Base-by-base conservation (phyloP, 2,888 invertebrate genomes). In the Dynastes tityus region DNA sequence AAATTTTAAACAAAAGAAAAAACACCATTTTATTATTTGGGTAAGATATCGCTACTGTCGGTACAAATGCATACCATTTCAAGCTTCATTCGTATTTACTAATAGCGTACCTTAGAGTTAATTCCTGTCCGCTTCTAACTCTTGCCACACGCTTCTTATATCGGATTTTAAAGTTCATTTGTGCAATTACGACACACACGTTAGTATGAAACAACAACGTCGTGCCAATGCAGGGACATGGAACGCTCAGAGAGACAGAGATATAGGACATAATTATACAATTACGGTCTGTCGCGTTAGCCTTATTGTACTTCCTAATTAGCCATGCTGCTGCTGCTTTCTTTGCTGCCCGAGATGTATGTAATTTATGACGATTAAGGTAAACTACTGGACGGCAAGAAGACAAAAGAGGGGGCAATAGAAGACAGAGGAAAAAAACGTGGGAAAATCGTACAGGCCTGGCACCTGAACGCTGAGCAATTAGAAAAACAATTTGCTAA, bases 231-330 rank as follows among this genome's bases (percentile, higher is more conserved):
- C 45, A 8, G 8, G 8, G 2, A 8, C 11, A 45, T 8, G 1
- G 45, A 45, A 8, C 45, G 45, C 2, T 37, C 32, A 11, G 11
- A 45, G 45, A 45, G 45, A 58, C 55, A 58, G 22, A 16, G 55
- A 67, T 67, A 67, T 67, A 67, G 65, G 58, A 37, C 73, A 58
- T 76, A 76, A 76, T 76, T 76, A 53, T 53, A 76, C 76, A 76
- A 76, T 76, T 76, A 76, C 65, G 16, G n/a, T 11, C 32, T 22
- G 22, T 16, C 22, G 55, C 22, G n/a, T 22, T 16, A 8, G 55
- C 55, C 55, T 76, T 76, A 76, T 76, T 76, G 76, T 76, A 65
- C 65, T 76, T 76, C 76, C 76, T 76, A 76, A 76, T 76, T 76
- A 65, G 63, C 63, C 45, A 8, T 45, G 55, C 16, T 37, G 5